Base-by-base conservation (phyloP, 2,113 vertebrate species). In the Heliornis fulica region DNA sequence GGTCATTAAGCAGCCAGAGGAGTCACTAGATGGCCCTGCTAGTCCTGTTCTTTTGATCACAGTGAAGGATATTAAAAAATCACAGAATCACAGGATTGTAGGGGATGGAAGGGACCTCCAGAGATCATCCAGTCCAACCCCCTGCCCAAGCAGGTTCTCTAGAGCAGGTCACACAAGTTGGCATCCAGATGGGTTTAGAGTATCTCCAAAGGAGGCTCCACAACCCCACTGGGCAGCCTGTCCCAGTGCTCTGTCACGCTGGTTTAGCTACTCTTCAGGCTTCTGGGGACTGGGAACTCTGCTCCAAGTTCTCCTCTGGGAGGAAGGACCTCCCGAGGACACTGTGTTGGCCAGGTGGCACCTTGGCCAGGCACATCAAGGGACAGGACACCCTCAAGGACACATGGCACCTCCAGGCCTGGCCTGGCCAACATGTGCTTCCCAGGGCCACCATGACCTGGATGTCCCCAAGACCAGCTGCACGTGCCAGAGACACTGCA, bases 1-100 rank as follows among this genome's bases (percentile, higher is more conserved):
- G 96, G 96, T 89, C 96, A 97, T 50, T 85, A 32, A 54, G 53
- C 92, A 94, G 94, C 83, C 80, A 56, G 86, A 96, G 60, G 83
- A 95, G 91, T 97, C 95, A 97, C 95, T 95, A 96, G 94, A 95
- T 95, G 95, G 94, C 94, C 96, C 96, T 96, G 96, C 95, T 94
- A 87, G 94, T 40, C 94, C 94, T 94, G 69, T 54, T 89, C 93
- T 94, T 97, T 65, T 43, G 94, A 96, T 94, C 83, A 15, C 92
- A 90, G 90, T 28, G 0, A 53, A 3, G 41, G 88, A 16, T 32
- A 15, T 13, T 8, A 28, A 26, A 83, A 41, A 65, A 70, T 0
- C n/a, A n/a, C n/a, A n/a, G n/a, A n/a, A n/a, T n/a, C n/a, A n/a
- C n/a, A n/a, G n/a, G n/a, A n/a, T n/a, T n/a, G n/a, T n/a, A n/a